These are phyloP conservation scores for Hozukius guyotensis DNA, from an alignment of 2,797 vertebrate species.

Conservation along the genomic window DNA sequence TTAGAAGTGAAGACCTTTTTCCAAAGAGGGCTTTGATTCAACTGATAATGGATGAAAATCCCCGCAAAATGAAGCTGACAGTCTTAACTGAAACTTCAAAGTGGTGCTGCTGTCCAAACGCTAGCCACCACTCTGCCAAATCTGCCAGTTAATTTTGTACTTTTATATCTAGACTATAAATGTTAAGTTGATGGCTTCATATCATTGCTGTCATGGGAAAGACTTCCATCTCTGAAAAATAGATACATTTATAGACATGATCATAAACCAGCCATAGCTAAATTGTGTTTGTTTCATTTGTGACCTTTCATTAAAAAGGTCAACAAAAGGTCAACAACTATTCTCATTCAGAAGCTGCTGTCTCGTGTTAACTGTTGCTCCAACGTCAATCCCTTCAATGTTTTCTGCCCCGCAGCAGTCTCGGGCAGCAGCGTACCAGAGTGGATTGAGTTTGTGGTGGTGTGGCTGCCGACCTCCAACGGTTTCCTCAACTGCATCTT, in stretches of 20 bases:
- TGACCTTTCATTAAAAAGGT: not conserved
- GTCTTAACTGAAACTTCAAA: slow-evolving; percentile 46
- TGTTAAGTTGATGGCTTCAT: slow-evolving; percentile 19
- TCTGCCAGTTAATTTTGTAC: slow-evolving; percentile 21
- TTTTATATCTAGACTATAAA: slow-evolving; percentile 19
- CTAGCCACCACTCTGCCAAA: slow-evolving; percentile 9
- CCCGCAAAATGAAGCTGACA: slow-evolving; percentile 39
- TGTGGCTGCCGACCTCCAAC: slow-evolving; percentile 90
- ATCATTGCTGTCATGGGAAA: not conserved
- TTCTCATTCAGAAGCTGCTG: not conserved
- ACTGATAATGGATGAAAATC: slow-evolving; percentile 58
- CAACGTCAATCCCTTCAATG: not conserved
- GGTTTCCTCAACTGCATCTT: slow-evolving; percentile 93
- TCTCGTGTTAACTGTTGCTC: not conserved
- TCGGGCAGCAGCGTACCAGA: slow-evolving; percentile 81
- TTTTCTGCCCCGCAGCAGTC: slow-evolving; percentile 76
- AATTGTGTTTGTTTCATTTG: not conserved
- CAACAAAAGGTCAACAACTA: not conserved
- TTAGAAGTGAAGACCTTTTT: slow-evolving; percentile 48
- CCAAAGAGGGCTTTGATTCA: slow-evolving; percentile 38
- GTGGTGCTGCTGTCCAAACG: slow-evolving; percentile 14
- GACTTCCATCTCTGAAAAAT: not conserved
- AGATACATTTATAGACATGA: not conserved
- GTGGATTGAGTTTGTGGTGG: slow-evolving; percentile 89
- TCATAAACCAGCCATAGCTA: not conserved